These are phyloP conservation scores for Lithobates pipiens DNA, from an alignment of 2,797 vertebrate genomes.

Conservation along the genomic window DNA sequence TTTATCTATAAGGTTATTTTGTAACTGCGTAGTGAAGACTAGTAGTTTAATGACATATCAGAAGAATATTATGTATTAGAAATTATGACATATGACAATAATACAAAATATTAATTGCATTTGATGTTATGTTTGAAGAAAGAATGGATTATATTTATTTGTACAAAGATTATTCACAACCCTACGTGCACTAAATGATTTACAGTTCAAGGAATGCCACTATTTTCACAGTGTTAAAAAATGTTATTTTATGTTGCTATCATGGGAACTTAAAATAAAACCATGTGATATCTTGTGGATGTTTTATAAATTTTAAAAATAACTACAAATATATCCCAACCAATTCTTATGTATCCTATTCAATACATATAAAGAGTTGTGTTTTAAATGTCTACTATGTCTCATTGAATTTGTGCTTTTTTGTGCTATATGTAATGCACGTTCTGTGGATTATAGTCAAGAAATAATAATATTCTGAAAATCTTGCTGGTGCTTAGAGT, in stretches of 20 bases:
- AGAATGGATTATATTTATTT: not conserved
- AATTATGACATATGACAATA: not conserved
- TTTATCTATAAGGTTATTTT: constrained; percentile 6
- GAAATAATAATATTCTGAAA: too few relatives aligned
- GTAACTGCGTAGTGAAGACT: not conserved
- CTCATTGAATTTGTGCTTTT: too few relatives aligned
- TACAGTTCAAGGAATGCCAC: too few relatives aligned
- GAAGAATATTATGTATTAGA: not conserved
- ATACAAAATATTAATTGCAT: not conserved
- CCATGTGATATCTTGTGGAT: not conserved
- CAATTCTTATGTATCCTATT: too few relatives aligned
- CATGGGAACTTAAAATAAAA: not conserved
- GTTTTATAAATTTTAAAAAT: too few relatives aligned
- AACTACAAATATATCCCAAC: too few relatives aligned
- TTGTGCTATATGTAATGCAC: too few relatives aligned
- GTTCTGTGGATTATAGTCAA: too few relatives aligned
- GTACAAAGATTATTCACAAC: too few relatives aligned
- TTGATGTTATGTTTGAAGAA: not conserved
- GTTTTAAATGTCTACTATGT: too few relatives aligned
- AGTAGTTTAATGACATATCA: constrained; percentile 8
- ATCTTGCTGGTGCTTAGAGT: too few relatives aligned
- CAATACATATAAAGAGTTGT: too few relatives aligned
- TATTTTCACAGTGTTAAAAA: not conserved
- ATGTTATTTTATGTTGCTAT: not conserved
- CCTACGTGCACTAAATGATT: not conserved